Evolutionary conservation across 2,113 vertebrate genomes (phyloP), one percentile per base, ranked within the genome.

Genomic region (Lophochroa leadbeateri): DNA sequence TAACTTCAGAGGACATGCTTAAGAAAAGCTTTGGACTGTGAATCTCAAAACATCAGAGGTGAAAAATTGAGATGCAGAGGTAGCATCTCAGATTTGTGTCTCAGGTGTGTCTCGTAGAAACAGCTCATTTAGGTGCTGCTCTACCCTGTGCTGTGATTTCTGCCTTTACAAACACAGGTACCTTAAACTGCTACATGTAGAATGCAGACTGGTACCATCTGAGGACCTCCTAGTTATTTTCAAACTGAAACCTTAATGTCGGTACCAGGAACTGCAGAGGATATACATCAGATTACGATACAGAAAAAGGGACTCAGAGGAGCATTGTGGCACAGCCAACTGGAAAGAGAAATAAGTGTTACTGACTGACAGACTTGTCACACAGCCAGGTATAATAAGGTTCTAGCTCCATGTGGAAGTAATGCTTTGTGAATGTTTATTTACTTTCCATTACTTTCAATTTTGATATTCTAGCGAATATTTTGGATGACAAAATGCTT

Each of bases 321-420:
- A 94, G 18, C 50, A 50, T 11, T 92, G 60, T 81, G 88, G 43
- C 72, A 90, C 60, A 86, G 86, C 43, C 86, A 93, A 6, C n/a
- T 63, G 46, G 5, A 23, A 81, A 77, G 50, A 93, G 64, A 78
- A 94, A 75, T 88, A 86, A 95, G 24, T 27, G 35, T 77, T 90
- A 94, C 77, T 91, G 86, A 89, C 94, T 94, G 96, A 82, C 69
- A 94, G 78, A 82, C 63, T 93, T 96, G 94, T 96, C 93, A 91
- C 6, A 0, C 60, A 90, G 96, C 85, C 93, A 92, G 86, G 76
- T 96, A 69, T 72, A 97, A 93, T 82, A 88, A 82, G 67, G 63
- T 91, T 91, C 71, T 77, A 90, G 53, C n/a, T 91, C 70, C 31
- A 77, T 58, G 91, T 90, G 87, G 87, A 95, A 94, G 74, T 77